Evolutionary conservation across 2,113 vertebrate species (phyloP).

Genomic region (Diglossa brunneiventris): DNA sequence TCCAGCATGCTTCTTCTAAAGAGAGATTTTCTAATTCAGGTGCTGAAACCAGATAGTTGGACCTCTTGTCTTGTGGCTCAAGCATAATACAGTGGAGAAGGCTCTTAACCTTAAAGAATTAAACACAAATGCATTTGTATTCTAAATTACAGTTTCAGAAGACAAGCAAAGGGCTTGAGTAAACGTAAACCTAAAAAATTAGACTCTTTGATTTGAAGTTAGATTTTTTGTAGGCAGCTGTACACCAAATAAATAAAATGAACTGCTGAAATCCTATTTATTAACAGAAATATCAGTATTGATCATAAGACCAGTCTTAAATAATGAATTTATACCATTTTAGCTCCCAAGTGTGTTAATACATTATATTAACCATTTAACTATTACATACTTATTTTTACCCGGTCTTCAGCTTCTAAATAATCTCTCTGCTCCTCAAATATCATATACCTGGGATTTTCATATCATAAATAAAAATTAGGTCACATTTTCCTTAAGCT

Average conservation of each 20-base stretch:
- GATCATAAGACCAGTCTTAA: neutral
- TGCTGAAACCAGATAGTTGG: neutral
- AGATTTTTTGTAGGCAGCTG: neutral
- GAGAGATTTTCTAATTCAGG: fast-evolving
- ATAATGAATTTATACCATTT: neutral
- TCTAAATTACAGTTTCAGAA: neutral
- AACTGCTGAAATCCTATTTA: neutral
- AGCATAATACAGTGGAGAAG: neutral
- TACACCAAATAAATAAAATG: neutral
- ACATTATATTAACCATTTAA: neutral
- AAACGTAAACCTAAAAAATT: neutral
- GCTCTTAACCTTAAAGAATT: neutral
- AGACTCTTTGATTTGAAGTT: neutral
- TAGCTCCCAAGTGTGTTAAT: neutral
- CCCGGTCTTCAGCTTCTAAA: neutral
- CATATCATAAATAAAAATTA: neutral
- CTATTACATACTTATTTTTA: neutral
- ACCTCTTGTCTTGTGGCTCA: neutral
- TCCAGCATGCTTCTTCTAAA: neutral
- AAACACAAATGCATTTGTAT: neutral
- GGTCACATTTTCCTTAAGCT: neutral
- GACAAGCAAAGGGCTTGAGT: neutral
- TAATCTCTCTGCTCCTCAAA: neutral
- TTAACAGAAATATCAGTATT: neutral
- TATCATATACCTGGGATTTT: neutral